phyloP scores from a whole-genome alignment of 2,797 vertebrate genomes.

The Onychomys leucogaster region DNA sequence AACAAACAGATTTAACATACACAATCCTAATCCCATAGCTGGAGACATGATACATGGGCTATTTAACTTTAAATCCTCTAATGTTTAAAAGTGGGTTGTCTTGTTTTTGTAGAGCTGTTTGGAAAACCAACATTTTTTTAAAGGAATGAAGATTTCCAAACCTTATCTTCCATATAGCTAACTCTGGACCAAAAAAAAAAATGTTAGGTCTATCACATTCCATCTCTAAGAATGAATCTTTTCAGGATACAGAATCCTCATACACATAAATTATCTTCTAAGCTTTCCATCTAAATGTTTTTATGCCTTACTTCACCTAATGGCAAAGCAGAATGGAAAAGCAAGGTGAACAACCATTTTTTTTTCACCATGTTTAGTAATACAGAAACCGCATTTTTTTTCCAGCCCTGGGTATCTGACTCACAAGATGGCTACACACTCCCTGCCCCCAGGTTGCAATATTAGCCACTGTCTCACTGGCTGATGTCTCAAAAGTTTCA shows the following conservation, averaged over 20 bases:
- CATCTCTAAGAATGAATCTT: slow-evolving; percentile 50
- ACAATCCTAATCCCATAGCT: slow-evolving; percentile 7
- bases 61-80: slow-evolving; percentile 39
- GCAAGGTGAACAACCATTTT: slow-evolving; percentile 58
- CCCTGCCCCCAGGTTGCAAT: background rate
- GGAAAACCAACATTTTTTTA: slow-evolving; percentile 36
- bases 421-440: slow-evolving; percentile 6
- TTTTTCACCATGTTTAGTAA: slow-evolving; percentile 29
- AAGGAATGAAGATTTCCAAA: slow-evolving; percentile 17
- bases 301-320: slow-evolving; percentile 21
- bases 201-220: slow-evolving; percentile 33
- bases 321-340: slow-evolving; percentile 55
- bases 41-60: slow-evolving; percentile 20
- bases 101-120: background rate
- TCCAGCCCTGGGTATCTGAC: slow-evolving; percentile 48
- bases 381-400: slow-evolving; percentile 44
- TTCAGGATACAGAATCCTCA: slow-evolving; percentile 22
- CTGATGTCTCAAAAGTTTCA: slow-evolving; percentile 24
- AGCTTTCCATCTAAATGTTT: slow-evolving; percentile 42
- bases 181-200: slow-evolving; percentile 22
- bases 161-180: slow-evolving; percentile 35
- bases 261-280: slow-evolving; percentile 19
- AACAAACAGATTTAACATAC: slow-evolving; percentile 52
- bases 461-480: background rate
- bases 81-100: slow-evolving; percentile 41